Conservation (phyloP, 2,888 invertebrate genomes). For the Trachelus troglodyta region DNA sequence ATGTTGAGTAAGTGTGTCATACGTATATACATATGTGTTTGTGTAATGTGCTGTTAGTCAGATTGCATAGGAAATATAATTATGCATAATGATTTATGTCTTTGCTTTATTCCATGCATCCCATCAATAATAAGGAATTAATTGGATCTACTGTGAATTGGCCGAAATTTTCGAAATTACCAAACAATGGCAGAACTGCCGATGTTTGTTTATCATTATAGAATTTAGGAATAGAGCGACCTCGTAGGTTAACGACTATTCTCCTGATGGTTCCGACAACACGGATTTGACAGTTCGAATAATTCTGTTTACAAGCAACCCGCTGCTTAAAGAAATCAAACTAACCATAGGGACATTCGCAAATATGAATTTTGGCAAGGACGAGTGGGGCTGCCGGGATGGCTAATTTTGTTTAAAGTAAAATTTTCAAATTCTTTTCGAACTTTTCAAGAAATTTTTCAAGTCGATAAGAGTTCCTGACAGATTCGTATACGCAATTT, state of each 20-base stretch:
- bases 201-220: not conserved
- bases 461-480: not conserved
- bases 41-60: not conserved
- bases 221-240: not conserved
- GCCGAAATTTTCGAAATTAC: not conserved
- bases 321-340: not conserved
- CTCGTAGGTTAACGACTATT: not conserved
- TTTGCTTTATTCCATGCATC: not conserved
- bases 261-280: not conserved
- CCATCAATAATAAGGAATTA: not conserved
- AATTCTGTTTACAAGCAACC: slow-evolving; percentile 48
- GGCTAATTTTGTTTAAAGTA: not conserved
- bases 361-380: not conserved
- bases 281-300: slow-evolving; percentile 34
- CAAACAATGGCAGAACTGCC: not conserved
- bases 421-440: not conserved
- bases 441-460: not conserved
- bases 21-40: not conserved
- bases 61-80: not conserved
- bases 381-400: not conserved
- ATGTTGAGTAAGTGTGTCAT: not conserved
- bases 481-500: not conserved
- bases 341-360: not conserved
- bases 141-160: not conserved
- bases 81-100: not conserved